These are phyloP conservation scores for Seira ritae DNA, from an alignment of 2,888 invertebrate species.

Conservation along the genomic window DNA sequence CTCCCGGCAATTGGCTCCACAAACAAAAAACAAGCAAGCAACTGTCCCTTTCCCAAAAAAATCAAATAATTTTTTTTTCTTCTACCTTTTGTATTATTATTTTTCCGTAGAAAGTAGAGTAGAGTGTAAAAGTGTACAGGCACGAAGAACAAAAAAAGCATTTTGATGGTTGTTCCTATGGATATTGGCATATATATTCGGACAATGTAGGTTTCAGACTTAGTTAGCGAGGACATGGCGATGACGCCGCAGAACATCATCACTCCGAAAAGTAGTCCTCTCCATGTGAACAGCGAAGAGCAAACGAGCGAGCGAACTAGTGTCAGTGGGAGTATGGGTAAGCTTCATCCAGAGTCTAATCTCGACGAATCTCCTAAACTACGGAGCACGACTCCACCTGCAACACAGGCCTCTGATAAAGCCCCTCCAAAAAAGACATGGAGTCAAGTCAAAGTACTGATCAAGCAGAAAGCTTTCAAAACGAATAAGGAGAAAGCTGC, in stretches of 20 bases:
- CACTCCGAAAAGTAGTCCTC: constrained; percentile 64
- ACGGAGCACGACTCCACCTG: constrained; percentile 63
- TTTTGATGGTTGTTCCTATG: constrained; percentile 1
- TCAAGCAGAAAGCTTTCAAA: constrained; percentile 62
- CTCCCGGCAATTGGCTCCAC: constrained; percentile 64
- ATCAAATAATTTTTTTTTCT: constrained; percentile 17
- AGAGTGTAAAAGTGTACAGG: neutral
- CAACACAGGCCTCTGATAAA: neutral
- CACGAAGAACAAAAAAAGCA: neutral
- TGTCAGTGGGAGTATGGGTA: constrained; percentile 59
- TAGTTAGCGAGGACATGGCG: constrained; percentile 64
- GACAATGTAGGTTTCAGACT: constrained; percentile 65
- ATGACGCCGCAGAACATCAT: constrained; percentile 62
- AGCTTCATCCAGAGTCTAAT: constrained; percentile 31
- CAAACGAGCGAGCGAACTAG: constrained; percentile 17
- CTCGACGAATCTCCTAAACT: neutral
- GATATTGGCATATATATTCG: constrained; percentile 26
- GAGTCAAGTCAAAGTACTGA: constrained; percentile 70
- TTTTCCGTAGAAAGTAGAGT: neutral
- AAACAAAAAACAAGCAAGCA: neutral
- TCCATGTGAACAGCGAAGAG: neutral
- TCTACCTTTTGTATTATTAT: neutral
- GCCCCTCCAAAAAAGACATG: constrained; percentile 51
- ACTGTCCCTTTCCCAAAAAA: constrained; percentile 11
- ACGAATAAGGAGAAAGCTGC: constrained; percentile 48